Conservation (phyloP, 2,797 vertebrate species). For the Leptoclinus maculatus region DNA sequence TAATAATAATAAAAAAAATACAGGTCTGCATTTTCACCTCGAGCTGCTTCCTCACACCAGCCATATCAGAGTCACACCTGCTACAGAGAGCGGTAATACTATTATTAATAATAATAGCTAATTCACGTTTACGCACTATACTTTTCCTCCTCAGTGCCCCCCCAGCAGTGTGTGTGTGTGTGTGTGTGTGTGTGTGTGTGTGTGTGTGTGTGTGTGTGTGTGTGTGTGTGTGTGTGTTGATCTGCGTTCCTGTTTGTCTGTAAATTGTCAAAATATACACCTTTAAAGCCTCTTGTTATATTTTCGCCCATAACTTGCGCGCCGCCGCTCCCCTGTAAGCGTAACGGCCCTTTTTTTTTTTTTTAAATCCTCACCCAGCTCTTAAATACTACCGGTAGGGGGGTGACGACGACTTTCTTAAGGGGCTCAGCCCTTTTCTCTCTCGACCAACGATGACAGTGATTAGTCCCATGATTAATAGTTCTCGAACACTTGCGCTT, state of each 20-base stretch:
- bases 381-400: constrained; percentile 5
- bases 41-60: not conserved
- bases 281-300: constrained; percentile 19
- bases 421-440: not conserved
- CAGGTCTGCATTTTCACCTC: not conserved
- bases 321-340: not conserved
- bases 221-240: not conserved
- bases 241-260: not conserved
- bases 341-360: not conserved
- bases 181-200: not conserved
- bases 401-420: not conserved
- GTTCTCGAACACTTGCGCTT: constrained; percentile 20
- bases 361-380: constrained; percentile 7
- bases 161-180: not conserved
- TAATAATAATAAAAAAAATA: not conserved
- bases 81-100: not conserved
- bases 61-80: not conserved
- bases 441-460: constrained; percentile 8
- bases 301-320: constrained; percentile 5
- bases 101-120: not conserved
- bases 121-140: constrained; percentile 13
- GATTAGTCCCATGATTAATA: constrained; percentile 34
- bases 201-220: not conserved
- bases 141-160: too few relatives aligned
- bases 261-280: constrained; percentile 24